These are phyloP conservation scores for Lerista edwardsae DNA, from an alignment of 2,797 vertebrate species.

Conservation along the genomic window DNA sequence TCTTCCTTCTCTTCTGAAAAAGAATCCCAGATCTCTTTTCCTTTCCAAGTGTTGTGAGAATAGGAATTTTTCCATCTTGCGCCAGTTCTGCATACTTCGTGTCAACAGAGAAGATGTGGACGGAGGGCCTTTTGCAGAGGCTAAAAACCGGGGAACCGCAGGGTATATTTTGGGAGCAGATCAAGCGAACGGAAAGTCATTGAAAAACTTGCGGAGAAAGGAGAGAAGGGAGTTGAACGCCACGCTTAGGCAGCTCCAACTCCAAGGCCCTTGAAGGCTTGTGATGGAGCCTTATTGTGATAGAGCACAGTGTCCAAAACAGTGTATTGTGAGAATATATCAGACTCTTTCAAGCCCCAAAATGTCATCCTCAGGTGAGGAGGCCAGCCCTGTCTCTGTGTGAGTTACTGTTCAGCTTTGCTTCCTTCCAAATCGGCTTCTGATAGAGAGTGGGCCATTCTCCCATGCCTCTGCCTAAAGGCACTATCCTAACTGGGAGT, in stretches of 20 bases:
- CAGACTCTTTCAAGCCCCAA: not conserved
- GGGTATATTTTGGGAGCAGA: constrained; percentile 62
- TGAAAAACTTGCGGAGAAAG: constrained; percentile 40
- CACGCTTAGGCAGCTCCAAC: not conserved
- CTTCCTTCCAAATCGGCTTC: no score
- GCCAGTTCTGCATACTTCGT: constrained; percentile 73
- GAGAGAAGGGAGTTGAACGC: not conserved
- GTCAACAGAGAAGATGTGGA: constrained; percentile 69
- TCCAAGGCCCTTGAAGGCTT: not conserved
- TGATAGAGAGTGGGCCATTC: not conserved
- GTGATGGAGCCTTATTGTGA: not conserved
- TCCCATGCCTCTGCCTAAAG: not conserved
- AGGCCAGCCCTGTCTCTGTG: not conserved
- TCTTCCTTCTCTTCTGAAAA: not conserved
- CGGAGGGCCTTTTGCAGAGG: constrained; percentile 67
- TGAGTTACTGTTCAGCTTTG: not conserved
- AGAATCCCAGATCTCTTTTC: constrained; percentile 38
- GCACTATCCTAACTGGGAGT: no score
- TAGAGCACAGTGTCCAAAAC: not conserved
- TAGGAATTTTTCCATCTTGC: constrained; percentile 65
- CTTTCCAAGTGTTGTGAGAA: constrained; percentile 64
- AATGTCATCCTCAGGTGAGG: not conserved
- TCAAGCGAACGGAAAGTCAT: constrained; percentile 60
- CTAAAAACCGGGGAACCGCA: constrained; percentile 67
- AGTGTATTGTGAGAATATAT: not conserved